A percentile compares a stretch with the other conserved stretches of the same genome.
phyloP scores from a whole-genome alignment of 2,113 vertebrate genomes.

The Spheniscus mendiculus region DNA sequence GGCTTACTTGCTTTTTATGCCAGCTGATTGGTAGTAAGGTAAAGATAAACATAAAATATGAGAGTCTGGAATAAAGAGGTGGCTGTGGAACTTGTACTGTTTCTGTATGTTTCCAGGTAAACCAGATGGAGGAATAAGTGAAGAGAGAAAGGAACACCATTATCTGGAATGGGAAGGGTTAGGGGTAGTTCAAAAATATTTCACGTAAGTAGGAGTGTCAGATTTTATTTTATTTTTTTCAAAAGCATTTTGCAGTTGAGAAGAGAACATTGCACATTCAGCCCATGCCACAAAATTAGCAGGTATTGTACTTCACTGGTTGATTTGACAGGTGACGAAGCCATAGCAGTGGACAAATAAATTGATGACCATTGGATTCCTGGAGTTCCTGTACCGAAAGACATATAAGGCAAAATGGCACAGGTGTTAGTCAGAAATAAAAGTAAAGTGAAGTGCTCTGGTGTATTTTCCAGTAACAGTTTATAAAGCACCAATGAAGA shows the following conservation, averaged over 20 bases:
- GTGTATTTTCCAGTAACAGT: background rate
- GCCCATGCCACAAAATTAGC: background rate
- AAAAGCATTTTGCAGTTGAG: background rate
- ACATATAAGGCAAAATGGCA: background rate
- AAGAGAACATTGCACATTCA: background rate
- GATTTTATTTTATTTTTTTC: background rate
- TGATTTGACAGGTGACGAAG: background rate
- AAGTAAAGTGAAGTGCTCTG: background rate
- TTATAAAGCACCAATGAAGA: background rate
- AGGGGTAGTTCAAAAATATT: background rate
- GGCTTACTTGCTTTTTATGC: background rate
- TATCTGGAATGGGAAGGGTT: background rate
- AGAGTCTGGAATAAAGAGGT: background rate
- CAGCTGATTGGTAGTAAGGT: background rate
- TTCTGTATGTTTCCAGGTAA: background rate
- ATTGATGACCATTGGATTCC: background rate
- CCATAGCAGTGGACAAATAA: background rate
- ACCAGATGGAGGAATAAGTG: background rate
- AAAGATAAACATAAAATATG: background rate
- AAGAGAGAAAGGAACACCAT: fast-evolving
- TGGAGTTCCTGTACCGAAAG: background rate
- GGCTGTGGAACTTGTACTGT: background rate
- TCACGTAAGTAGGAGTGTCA: background rate
- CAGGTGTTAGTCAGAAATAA: background rate
- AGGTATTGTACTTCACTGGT: background rate